These are phyloP conservation scores for Carollia perspicillata DNA, from an alignment of 2,113 vertebrate species.

Conservation along the genomic window DNA sequence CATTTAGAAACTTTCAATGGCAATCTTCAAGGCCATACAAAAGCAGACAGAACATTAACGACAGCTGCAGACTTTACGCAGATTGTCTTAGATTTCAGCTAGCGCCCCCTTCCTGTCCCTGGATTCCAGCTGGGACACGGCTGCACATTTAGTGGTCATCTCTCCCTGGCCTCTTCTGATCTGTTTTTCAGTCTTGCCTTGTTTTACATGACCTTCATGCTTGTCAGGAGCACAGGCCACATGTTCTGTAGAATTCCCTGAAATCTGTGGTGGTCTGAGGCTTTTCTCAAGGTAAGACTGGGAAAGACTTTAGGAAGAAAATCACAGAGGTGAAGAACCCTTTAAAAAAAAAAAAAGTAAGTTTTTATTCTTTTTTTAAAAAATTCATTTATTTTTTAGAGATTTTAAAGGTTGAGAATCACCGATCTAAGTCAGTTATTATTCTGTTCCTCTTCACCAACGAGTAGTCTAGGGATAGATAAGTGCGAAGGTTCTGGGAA, in stretches of 20 bases:
- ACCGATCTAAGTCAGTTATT: background rate
- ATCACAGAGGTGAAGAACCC: background rate
- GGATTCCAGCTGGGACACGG: accelerated
- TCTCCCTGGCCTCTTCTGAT: background rate
- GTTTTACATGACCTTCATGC: background rate
- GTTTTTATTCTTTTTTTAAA: no score
- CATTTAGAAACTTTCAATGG: background rate
- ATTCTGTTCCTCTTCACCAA: background rate
- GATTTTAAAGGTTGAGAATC: background rate
- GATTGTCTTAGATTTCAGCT: background rate
- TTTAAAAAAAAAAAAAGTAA: no score
- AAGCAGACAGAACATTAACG: background rate
- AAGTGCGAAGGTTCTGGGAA: background rate
- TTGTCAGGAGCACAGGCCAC: background rate
- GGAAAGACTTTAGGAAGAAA: background rate
- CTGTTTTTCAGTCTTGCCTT: background rate
- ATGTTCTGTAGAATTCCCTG: background rate
- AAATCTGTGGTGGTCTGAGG: background rate
- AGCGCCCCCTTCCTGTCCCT: background rate
- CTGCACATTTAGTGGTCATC: background rate
- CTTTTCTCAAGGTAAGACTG: background rate
- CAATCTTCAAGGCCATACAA: background rate
- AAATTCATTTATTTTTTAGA: no score
- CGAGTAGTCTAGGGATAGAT: background rate
- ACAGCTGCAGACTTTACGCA: background rate